Base-by-base conservation (phyloP, 2,797 vertebrate species). In the Tarsius wallacei region DNA sequence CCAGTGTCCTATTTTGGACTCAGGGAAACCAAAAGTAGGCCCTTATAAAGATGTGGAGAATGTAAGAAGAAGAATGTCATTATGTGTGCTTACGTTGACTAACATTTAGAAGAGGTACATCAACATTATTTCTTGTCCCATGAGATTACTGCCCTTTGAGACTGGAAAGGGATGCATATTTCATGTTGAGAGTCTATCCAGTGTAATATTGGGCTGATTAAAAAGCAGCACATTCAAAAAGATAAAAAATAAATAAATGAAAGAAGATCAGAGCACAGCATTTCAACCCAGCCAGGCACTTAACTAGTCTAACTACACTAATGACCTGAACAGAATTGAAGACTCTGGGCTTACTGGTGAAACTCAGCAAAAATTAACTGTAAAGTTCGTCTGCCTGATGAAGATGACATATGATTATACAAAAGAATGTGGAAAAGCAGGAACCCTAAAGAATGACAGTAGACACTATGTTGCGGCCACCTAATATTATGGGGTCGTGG, bases 51-150 rank as follows among this genome's bases (percentile, higher is more conserved):
- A 61, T 7, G 22, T 2, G 8, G 74, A 36, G 28, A 80, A 63
- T 5, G 55, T 2, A 8, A 57, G 53, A n/a, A 33, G 21, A 70
- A 64, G 17, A 33, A 24, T 1, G 3, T 4, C 36, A 21, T 4
- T 22, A 1, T 0, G 3, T 1, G 1, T 15, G 57, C 57, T 74
- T 5, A 42, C 53, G 19, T 7, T 3, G 36, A 51, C 7, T 15
- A 2, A 17, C 10, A 8, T 55, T 13, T 12, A 51, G 36, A 31
- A 22, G 17, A 17, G 24, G 2, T 2, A 1, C 2, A 1, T 3
- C 28, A 0, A 13, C 9, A 0, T 13, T 0, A 4, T 9, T 28
- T 84, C 21, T 47, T 22, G 22, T 24, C 42, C 49, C 6, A 2
- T 0, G 7, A 28, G 61, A 17, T 15, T 31, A n/a, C 89, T 1